Evolutionary conservation across 2,888 invertebrate genomes (phyloP), one percentile per base, ranked within the genome.

Genomic region (Seira ritae): DNA sequence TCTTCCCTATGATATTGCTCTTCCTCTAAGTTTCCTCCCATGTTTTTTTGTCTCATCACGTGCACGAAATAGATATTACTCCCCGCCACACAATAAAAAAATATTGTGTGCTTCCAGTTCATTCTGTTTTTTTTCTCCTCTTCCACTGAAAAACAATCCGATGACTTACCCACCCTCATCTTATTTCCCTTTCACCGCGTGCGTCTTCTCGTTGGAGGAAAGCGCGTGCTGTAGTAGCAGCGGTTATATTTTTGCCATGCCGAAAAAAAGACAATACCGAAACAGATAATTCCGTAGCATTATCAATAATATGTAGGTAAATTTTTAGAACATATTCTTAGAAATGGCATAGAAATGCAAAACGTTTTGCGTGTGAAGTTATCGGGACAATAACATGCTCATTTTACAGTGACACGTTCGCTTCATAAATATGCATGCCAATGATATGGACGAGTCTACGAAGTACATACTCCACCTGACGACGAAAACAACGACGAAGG

Each of bases 341-440:
- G 2, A n/a, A n/a, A 4, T 8, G 31, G 31, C 31, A 8, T 31
- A 8, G 31, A 31, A 31, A 31, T 31, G 31, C 31, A 31, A 31
- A 2, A 2, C 3, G 2, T 31, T 31, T 31, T 31, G 31, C 31
- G 8, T 31, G 8, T 31, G 8, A 31, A 55, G 55, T 55, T 55
- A 55, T n/a, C 12, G 55, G 55, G 55, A 55, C 55, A 17, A n/a
- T 8, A 31, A 31, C 55, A 55, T 55, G 55, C 12, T 12, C 55
- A 17, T 55, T 55, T 55, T 55, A 55, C 12, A 42, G 55, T 55
- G 55, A 55, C 55, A 55, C 55, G 55, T 55, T n/a, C 55, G 6
- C 12, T 55, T 55, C 55, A 55, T 55, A 55, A 55, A 55, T 55
- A 55, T 55, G 55, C 55, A 55, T 55, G 17, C n/a, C 55, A 55